Percentiles rank a stretch among this genome's conserved stretches.
Evolutionary conservation across 2,113 vertebrate genomes (phyloP).

Genomic region (Mus pahari): DNA sequence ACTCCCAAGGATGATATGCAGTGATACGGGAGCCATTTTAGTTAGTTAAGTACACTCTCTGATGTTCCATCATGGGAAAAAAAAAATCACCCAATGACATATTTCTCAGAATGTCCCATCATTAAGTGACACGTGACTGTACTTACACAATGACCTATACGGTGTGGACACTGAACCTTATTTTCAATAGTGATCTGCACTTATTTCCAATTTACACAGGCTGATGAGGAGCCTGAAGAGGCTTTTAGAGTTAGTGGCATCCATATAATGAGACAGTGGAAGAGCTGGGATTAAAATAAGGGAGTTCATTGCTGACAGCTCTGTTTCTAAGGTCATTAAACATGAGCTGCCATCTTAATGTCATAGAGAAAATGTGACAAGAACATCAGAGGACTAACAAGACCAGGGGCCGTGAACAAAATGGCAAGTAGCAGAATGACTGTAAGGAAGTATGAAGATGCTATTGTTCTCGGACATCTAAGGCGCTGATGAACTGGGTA

Average conservation of each 20-base stretch:
- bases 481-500: neutral
- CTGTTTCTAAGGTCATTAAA: neutral
- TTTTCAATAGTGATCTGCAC: constrained; percentile 21
- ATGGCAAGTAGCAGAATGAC: neutral
- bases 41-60: constrained; percentile 7
- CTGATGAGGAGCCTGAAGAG: neutral
- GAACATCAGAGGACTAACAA: constrained; percentile 24
- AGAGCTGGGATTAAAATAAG: constrained; percentile 46
- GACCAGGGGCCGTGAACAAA: neutral
- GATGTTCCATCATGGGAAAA: neutral
- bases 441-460: neutral
- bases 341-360: neutral
- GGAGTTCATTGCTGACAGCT: neutral
- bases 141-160: neutral
- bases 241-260: constrained; percentile 46
- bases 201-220: constrained; percentile 22
- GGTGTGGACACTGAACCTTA: neutral
- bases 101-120: neutral
- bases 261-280: constrained; percentile 21
- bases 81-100: constrained; percentile 1
- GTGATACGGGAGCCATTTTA: neutral
- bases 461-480: fast-evolving
- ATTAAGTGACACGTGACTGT: neutral
- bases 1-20: neutral
- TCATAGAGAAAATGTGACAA: constrained; percentile 2